These are phyloP conservation scores for Trissolcus basalis DNA, from an alignment of 1,140 invertebrate species.

Conservation along the genomic window DNA sequence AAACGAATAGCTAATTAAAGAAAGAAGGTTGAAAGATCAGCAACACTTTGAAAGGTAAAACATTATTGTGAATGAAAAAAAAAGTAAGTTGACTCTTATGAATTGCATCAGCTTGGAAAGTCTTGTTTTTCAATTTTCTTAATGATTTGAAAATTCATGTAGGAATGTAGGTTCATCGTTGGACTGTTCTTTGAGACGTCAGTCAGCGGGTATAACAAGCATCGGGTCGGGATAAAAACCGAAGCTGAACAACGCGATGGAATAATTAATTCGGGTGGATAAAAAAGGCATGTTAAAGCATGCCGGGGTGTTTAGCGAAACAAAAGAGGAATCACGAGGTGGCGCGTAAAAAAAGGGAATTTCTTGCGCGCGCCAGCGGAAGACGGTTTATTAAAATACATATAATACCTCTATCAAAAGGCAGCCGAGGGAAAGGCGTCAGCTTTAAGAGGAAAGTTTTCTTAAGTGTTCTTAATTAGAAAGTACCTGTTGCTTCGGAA, in stretches of 20 bases:
- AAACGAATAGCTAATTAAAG: slow-evolving; percentile 9
- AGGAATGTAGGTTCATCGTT: too few relatives aligned
- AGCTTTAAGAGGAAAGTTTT: slow-evolving; percentile 77
- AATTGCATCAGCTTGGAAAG: too few relatives aligned
- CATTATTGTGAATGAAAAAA: too few relatives aligned
- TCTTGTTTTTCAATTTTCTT: too few relatives aligned
- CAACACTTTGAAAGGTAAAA: too few relatives aligned
- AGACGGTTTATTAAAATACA: slow-evolving; percentile 62
- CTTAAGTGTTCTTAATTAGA: slow-evolving; percentile 78
- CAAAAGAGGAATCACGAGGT: slow-evolving; percentile 25
- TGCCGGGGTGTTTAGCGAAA: not conserved
- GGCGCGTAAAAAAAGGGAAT: slow-evolving; percentile 40
- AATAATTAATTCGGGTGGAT: not conserved
- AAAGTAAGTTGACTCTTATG: too few relatives aligned
- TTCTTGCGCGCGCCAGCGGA: slow-evolving; percentile 17
- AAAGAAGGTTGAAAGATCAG: not conserved
- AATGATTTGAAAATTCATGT: too few relatives aligned
- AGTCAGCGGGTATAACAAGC: too few relatives aligned
- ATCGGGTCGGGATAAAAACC: too few relatives aligned
- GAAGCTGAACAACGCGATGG: too few relatives aligned
- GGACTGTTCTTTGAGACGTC: too few relatives aligned
- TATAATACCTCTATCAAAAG: slow-evolving; percentile 60
- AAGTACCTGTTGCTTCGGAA: slow-evolving; percentile 77
- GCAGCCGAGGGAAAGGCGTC: slow-evolving; percentile 67
- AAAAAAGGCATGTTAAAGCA: slow-evolving; percentile 3